Base-by-base conservation (phyloP, 2,888 invertebrate species). In the Strigamia crassipes region DNA sequence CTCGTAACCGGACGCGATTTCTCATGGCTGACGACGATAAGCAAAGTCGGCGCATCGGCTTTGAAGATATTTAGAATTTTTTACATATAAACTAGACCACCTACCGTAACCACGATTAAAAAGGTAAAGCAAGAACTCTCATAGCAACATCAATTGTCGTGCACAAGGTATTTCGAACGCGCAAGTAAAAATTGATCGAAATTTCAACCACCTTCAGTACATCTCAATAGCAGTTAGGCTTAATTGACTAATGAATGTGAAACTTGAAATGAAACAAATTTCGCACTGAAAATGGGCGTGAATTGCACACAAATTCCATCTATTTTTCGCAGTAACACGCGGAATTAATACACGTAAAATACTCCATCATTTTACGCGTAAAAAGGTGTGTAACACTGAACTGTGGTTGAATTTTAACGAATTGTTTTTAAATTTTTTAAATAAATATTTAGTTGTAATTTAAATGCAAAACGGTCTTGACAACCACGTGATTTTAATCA, bases 21-120 rank as follows among this genome's bases (percentile, higher is more conserved):
- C 61, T 61, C 61, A 61, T 61, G 61, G 61, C 61, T 61, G 61
- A 61, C 61, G 61, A 61, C 61, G 61, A 61, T 61, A 61, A 61
- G 61, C 23, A 23, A 21, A 61, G 61, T 61, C 61, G 61, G 61
- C 61, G 61, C 61, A 61, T 18, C 61, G 61, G 61, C 61, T 61
- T 61, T 61, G 61, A 61, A 61, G 61, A 61, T 61, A 61, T 61
- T 61, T 61, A 61, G 61, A 61, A 61, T 21, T 61, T 61, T 21
- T 23, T 61, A 61, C 61, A 61, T 61, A 61, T 61, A 61, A 10
- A n/a, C 61, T 21, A 61, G 61, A 61, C 61, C 6, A 61, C 10
- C 61, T 61, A 15, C 61, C 18, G 21, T 21, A 61, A 15, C 61
- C n/a, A 61, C 21, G 23, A 61, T 61, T 61, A 61, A 61, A 18